phyloP scores from a whole-genome alignment of 2,113 vertebrate genomes.

The Haemorhous mexicanus region DNA sequence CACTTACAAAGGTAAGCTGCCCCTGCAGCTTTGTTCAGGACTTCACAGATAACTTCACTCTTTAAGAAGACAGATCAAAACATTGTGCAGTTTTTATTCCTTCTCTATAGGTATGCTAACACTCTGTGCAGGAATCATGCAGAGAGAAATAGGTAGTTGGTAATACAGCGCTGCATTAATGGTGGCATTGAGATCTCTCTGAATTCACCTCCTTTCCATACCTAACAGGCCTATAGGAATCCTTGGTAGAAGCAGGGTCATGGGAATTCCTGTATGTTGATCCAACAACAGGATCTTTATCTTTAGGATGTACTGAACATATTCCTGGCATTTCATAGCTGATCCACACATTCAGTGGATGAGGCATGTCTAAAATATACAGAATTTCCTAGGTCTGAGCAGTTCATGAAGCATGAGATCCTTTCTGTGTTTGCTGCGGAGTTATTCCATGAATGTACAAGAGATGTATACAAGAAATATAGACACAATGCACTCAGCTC shows the following conservation, averaged over 20 bases:
- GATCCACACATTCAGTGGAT: background rate
- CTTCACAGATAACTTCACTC: background rate
- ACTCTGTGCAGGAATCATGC: background rate
- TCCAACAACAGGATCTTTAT: background rate
- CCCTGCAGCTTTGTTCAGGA: background rate
- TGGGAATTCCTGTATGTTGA: background rate
- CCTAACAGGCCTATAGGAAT: background rate
- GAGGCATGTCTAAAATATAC: background rate
- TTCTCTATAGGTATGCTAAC: background rate
- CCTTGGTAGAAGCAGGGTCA: background rate
- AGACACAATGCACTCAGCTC: background rate
- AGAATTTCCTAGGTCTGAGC: background rate
- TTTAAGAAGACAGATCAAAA: background rate
- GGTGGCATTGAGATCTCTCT: background rate
- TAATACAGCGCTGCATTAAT: background rate
- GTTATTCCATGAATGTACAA: background rate
- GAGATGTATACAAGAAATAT: fast-evolving
- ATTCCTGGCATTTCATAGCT: background rate
- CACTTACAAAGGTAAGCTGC: conserved; percentile 61
- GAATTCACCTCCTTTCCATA: background rate
- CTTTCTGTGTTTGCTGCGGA: background rate
- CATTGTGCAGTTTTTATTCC: background rate
- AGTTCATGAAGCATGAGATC: background rate
- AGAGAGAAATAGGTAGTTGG: too few relatives aligned
- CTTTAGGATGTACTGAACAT: background rate